phyloP scores from a whole-genome alignment of 2,888 invertebrate species.

The Melinopterus prodromus region DNA sequence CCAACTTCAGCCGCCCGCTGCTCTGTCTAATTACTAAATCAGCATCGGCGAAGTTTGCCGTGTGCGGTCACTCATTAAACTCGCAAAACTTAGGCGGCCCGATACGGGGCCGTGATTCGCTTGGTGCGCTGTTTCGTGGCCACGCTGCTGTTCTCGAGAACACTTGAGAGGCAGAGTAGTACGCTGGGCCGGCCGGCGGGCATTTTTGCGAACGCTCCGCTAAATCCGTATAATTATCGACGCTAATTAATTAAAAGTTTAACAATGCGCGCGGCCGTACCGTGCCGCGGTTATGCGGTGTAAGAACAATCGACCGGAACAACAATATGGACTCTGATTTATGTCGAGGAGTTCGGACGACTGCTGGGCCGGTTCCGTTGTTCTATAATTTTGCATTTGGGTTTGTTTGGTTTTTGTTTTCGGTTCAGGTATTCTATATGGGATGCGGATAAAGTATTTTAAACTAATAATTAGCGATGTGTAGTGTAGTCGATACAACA shows the following conservation, averaged over 20 bases:
- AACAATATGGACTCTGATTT: slow-evolving; percentile 13
- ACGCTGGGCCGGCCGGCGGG: neutral
- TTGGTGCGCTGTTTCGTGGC: neutral
- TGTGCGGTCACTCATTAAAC: slow-evolving; percentile 62
- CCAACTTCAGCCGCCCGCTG: slow-evolving; percentile 33
- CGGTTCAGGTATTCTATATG: neutral
- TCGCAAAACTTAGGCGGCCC: slow-evolving; percentile 51
- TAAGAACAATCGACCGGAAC: slow-evolving; percentile 13
- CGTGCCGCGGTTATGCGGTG: neutral
- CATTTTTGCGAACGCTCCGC: slow-evolving; percentile 18
- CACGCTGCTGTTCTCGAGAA: neutral
- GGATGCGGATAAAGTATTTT: too few relatives aligned
- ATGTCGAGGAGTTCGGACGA: slow-evolving; percentile 5
- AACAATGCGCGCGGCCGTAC: slow-evolving; percentile 8
- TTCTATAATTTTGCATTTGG: neutral
- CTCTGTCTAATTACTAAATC: slow-evolving; percentile 59
- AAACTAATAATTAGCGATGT: too few relatives aligned
- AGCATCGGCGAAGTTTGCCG: slow-evolving; percentile 58
- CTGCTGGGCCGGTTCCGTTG: neutral
- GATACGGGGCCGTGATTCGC: neutral
- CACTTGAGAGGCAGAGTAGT: neutral
- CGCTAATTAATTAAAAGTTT: slow-evolving; percentile 23
- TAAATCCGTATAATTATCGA: slow-evolving; percentile 24
- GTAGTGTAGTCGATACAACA: too few relatives aligned
- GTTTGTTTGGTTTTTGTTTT: neutral